A percentile compares a stretch with the other conserved stretches of the same genome.
phyloP scores from a whole-genome alignment of 2,797 vertebrate species.

The Phaenicophaeus curvirostris region DNA sequence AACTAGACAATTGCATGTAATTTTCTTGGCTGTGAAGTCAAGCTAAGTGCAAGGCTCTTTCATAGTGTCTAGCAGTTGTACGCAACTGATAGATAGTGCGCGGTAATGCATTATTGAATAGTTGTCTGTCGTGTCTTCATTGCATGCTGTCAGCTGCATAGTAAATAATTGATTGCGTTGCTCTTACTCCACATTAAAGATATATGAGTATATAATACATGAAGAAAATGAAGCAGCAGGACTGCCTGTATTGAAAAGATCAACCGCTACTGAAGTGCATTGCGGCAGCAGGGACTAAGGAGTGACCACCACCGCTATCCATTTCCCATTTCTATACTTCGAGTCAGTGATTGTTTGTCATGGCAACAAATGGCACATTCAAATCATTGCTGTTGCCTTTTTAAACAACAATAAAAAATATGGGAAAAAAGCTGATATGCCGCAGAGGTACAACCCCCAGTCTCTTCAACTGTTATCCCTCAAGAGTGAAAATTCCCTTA shows the following conservation, averaged over 20 bases:
- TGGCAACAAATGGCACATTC: constrained; percentile 58
- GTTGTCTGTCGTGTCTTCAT: constrained; percentile 59
- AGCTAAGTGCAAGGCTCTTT: constrained; percentile 37
- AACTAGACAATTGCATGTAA: constrained; percentile 33
- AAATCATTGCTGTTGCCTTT: not conserved
- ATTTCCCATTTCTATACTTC: not conserved
- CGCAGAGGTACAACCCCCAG: not conserved
- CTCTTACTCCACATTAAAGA: constrained; percentile 66
- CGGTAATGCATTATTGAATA: constrained; percentile 62
- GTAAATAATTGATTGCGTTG: constrained; percentile 68
- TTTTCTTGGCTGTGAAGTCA: constrained; percentile 58
- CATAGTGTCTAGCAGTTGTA: constrained; percentile 21
- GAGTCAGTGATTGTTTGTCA: constrained; percentile 25
- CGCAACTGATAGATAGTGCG: not conserved
- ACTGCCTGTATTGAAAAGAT: not conserved
- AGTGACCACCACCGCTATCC: not conserved
- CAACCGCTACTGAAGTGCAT: not conserved
- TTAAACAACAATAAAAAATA: not conserved
- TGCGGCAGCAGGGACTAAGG: not conserved
- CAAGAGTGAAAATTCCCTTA: not conserved
- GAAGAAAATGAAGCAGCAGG: constrained; percentile 25
- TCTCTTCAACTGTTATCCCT: not conserved
- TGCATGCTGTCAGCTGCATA: constrained; percentile 32
- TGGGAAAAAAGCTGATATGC: not conserved
- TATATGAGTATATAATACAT: constrained; percentile 60